Base-by-base conservation (phyloP, 2,888 invertebrate genomes). In the Lithophane ornitopus region DNA sequence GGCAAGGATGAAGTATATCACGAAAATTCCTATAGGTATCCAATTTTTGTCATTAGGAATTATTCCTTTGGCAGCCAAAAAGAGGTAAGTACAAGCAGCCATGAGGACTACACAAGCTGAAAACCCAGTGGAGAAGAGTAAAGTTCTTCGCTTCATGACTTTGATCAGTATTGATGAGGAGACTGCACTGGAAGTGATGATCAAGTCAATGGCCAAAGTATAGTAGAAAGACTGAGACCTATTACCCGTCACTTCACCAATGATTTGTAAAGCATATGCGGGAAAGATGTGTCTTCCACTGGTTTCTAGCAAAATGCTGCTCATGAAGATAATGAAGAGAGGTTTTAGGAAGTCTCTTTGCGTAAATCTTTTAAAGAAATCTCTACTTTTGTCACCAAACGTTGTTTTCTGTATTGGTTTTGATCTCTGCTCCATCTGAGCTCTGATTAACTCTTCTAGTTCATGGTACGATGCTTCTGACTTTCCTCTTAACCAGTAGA, bases 401-500 rank as follows among this genome's bases (percentile, higher is more conserved):
- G 85, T 86, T 26, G 19, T 56, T 11, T 87, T 78, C 41, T 76
- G 73, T 3, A 70, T 73, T 39, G 71, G 61, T 63, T 82, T 80
- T 2, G 78, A 67, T 4, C 66, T 22, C 46, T 75, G 85, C 39
- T 89, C 85, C 73, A 90, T 92, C 80, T 94, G 94, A 0, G 90
- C 88, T 80, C 82, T 82, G 0, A 93, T 88, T 34, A 94, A 28
- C 54, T 92, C 91, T 26, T 89, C 82, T 0, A 95, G 74, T 84
- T 93, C 93, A 65, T 80, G 81, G 28, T 68, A 74, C 0, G 91
- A 82, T 8, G 85, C 69, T 28, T 87, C 86, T 22, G 77, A 75
- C 11, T 90, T 85, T 26, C 97, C 97, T 80, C 97, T 92, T 65
- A 97, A 94, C 93, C 95, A 97, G 56, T 93, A 92, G 49, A 97